Percentiles rank a stretch among this genome's conserved stretches.
Conservation (phyloP, 1,140 invertebrate species). For the Eupeodes corollae region DNA sequence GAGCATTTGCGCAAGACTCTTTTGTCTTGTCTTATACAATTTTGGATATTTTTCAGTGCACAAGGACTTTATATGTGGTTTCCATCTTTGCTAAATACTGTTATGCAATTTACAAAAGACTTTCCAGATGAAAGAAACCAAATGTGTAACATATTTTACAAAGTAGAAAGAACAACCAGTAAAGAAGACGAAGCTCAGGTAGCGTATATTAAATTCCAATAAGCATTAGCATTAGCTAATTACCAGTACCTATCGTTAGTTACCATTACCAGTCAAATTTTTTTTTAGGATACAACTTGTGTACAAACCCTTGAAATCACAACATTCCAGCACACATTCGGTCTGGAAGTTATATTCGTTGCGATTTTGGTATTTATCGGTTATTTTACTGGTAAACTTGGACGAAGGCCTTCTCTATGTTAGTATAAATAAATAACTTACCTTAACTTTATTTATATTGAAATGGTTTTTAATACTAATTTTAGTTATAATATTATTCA, state of each 20-base stretch:
- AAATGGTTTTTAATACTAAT: neutral
- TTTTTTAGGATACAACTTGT: neutral
- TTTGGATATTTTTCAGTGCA: constrained; percentile 40
- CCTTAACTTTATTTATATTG: neutral
- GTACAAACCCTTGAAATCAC: neutral
- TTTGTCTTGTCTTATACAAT: constrained; percentile 40
- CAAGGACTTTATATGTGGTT: constrained; percentile 45
- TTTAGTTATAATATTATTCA: neutral
- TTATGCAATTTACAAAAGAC: constrained; percentile 24
- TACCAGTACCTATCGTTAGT: too few species aligned
- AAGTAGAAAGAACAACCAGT: neutral
- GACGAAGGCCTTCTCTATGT: constrained; percentile 3
- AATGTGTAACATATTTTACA: constrained; percentile 15
- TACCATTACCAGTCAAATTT: too few species aligned
- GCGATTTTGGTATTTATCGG: constrained; percentile 1
- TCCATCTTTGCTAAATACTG: constrained; percentile 41
- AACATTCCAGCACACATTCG: constrained; percentile 2
- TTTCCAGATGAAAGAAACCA: constrained; percentile 6
- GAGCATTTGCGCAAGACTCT: constrained; percentile 38
- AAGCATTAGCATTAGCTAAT: too few species aligned
- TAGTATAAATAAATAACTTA: neutral
- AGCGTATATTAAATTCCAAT: too few species aligned
- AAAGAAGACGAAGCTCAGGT: too few species aligned
- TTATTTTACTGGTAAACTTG: neutral
- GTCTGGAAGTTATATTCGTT: constrained; percentile 3